Base-by-base conservation (phyloP, 2,113 vertebrate genomes). In the Cochlearius cochlearius region DNA sequence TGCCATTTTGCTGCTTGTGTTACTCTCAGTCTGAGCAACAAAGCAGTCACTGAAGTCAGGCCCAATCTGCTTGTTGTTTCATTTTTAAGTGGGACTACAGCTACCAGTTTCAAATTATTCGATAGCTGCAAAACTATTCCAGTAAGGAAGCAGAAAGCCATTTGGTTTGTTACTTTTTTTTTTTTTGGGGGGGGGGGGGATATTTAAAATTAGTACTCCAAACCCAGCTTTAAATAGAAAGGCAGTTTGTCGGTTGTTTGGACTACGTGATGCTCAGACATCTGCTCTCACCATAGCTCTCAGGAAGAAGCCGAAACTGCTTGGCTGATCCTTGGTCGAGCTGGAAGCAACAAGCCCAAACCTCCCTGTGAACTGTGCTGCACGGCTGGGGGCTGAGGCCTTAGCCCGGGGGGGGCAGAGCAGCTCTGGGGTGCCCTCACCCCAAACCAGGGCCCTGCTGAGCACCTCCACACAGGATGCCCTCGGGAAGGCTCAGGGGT, bases 151-250 rank as follows among this genome's bases (percentile, higher is more conserved):
- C 72, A 75, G 34, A 71, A 78, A 71, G 7, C 25, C 7, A 4
- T 56, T 60, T 66, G 49, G 29, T 90, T 50, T 73, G n/a, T 77
- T 23, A 41, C 5, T 1, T 32, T 4, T 15, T 29, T 76, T 78
- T 62, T 25, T 11, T 41, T n/a, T n/a, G n/a, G n/a, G n/a, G 39
- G 39, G 39, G 39, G 39, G 39, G 41, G 62, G 14, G 1, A 19
- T n/a, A 29, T 26, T 68, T 74, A 20, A 50, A 86, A 67, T 34
- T 23, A 79, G 59, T 20, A 74, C 36, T 71, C 41, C 25, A 79
- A 92, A 45, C 47, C 52, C n/a, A 68, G 45, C 36, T 81, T 74
- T 86, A 75, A 86, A 73, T 36, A 76, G 72, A 92, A 84, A 85
- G 71, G 39, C 10, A 34, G 18, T 63, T 77, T 80, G 68, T 34